Conservation (phyloP, 2,797 vertebrate genomes). For the Sorex maritimensis region DNA sequence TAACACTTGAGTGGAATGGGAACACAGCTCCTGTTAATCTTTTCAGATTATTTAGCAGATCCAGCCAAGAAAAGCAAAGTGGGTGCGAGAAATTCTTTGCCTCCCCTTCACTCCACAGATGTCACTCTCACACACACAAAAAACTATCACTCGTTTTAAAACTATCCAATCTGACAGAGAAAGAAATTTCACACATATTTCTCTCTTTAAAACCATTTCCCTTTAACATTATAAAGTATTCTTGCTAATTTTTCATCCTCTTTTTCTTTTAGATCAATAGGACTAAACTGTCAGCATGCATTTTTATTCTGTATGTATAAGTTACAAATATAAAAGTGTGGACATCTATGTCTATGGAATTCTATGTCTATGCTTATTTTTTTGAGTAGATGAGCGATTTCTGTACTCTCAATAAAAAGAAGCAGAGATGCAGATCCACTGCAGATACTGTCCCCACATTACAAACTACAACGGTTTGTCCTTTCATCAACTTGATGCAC, state of each 20-base stretch:
- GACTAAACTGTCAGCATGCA: constrained; percentile 1
- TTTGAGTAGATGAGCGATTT: constrained; percentile 2
- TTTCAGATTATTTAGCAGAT: background rate
- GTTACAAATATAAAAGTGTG: background rate
- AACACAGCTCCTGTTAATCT: background rate
- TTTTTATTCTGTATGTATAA: background rate
- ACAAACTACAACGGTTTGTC: background rate
- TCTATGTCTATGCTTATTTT: background rate
- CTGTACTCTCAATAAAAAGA: background rate
- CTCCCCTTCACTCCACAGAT: background rate
- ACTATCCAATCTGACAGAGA: background rate
- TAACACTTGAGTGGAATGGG: background rate
- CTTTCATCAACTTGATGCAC: constrained; percentile 10
- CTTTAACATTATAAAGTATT: background rate
- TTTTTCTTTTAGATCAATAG: background rate
- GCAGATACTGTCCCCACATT: background rate
- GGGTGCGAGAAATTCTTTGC: background rate
- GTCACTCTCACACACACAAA: background rate
- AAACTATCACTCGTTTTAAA: constrained; percentile 3
- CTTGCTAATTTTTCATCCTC: constrained; percentile 38
- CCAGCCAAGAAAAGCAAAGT: background rate
- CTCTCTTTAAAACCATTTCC: constrained; percentile 31
- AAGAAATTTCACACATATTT: background rate
- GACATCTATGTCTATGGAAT: background rate
- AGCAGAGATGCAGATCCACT: background rate